Evolutionary conservation across 2,888 invertebrate species (phyloP).

Genomic region (Prenolepis imparis): DNA sequence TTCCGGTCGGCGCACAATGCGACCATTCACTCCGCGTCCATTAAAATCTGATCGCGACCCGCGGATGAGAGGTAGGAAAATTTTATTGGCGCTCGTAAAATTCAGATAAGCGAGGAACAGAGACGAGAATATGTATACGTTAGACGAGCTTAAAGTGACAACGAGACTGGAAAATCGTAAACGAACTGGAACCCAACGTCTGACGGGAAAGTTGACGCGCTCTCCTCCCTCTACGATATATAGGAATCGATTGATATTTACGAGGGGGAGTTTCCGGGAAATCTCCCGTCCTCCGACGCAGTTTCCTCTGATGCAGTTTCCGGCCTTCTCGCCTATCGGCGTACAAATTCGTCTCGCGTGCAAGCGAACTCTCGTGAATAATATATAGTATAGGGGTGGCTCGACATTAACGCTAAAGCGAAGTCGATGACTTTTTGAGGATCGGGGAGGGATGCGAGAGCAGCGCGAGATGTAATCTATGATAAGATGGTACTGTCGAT

Average conservation of each 20-base stretch:
- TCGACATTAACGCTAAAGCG: slow-evolving; percentile 18
- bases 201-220: background rate
- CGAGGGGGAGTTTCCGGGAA: background rate
- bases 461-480: slow-evolving; percentile 1
- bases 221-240: background rate
- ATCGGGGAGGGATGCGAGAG: background rate
- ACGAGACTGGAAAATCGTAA: slow-evolving; percentile 22
- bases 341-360: slow-evolving; percentile 35
- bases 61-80: background rate
- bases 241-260: slow-evolving; percentile 46
- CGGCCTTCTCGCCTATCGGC: slow-evolving; percentile 9
- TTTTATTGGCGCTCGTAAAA: slow-evolving; percentile 36
- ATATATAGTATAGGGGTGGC: slow-evolving; percentile 19
- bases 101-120: background rate
- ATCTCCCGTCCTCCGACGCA: background rate
- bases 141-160: slow-evolving; percentile 18
- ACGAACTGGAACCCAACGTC: background rate
- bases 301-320: slow-evolving; percentile 33
- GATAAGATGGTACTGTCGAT: slow-evolving; percentile 14
- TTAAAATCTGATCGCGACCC: slow-evolving; percentile 32
- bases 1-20: background rate
- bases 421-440: background rate
- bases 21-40: background rate
- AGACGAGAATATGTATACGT: background rate
- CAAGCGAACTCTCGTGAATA: slow-evolving; percentile 35